Evolutionary conservation across 2,113 vertebrate genomes (phyloP).

Genomic region (Lichenostomus cassidix): DNA sequence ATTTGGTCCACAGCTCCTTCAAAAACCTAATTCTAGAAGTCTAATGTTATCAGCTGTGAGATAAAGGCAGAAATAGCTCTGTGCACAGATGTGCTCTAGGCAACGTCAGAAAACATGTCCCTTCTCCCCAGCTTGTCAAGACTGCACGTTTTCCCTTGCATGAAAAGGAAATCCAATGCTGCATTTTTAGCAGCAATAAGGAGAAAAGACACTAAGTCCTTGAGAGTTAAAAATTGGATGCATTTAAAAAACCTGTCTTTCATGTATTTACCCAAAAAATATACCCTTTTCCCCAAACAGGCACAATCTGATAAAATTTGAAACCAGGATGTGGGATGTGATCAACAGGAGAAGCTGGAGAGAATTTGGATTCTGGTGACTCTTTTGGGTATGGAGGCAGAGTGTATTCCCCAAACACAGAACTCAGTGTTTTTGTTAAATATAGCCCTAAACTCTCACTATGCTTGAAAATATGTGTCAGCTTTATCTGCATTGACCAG

Average conservation of each 20-base stretch:
- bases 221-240: not conserved
- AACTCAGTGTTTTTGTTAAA: conserved; percentile 52
- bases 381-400: not conserved
- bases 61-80: not conserved
- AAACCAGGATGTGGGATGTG: not conserved
- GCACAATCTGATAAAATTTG: not conserved
- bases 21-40: not conserved
- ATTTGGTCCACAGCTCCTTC: not conserved
- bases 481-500: conserved; percentile 38
- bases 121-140: not conserved
- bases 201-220: not conserved
- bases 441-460: conserved; percentile 39
- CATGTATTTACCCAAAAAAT: not conserved
- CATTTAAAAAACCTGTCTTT: not conserved
- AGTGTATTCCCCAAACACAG: not conserved
- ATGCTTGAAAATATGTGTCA: conserved; percentile 5
- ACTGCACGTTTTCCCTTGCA: not conserved
- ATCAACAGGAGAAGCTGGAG: not conserved
- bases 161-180: not conserved
- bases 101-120: not conserved
- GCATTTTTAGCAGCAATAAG: not conserved
- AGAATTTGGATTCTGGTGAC: not conserved
- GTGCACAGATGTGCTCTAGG: not conserved
- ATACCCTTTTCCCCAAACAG: not conserved
- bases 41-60: not conserved